These are phyloP conservation scores for Okamejei kenojei DNA, from an alignment of 2,797 vertebrate species.

Conservation along the genomic window DNA sequence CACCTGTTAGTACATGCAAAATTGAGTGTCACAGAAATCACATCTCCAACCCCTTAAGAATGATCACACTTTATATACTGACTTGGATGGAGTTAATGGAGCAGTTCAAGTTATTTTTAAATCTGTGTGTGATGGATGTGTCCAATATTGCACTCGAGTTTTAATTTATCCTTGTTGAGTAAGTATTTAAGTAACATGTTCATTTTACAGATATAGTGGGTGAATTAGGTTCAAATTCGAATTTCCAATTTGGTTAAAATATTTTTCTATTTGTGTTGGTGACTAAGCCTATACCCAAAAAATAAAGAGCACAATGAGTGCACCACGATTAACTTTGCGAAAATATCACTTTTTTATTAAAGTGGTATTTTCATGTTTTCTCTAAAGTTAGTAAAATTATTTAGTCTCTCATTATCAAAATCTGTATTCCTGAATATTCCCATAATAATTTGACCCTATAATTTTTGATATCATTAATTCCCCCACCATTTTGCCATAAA, in stretches of 20 bases:
- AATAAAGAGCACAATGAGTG: neutral
- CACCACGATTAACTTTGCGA: too few relatives aligned
- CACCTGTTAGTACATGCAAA: conserved; percentile 24
- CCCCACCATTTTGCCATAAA: neutral
- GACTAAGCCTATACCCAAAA: neutral
- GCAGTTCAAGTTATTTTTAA: conserved; percentile 31
- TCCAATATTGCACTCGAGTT: neutral
- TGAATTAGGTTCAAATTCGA: neutral
- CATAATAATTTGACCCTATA: neutral
- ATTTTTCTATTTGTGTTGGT: neutral
- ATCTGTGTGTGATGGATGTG: neutral
- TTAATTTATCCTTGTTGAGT: conserved; percentile 2
- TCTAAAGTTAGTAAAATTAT: neutral
- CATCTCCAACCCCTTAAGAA: conserved; percentile 16
- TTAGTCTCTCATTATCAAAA: neutral
- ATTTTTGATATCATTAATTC: neutral
- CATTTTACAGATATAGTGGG: neutral
- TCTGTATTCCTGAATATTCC: neutral
- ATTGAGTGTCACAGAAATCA: conserved; percentile 24
- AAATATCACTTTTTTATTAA: too few relatives aligned
- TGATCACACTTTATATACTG: conserved; percentile 13
- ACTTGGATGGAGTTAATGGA: conserved; percentile 21
- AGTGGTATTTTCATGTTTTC: neutral
- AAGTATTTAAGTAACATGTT: neutral
- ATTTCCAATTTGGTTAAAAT: neutral